Evolutionary conservation across 2,113 vertebrate species (phyloP).

Genomic region (Mesembrinibis cayennensis): DNA sequence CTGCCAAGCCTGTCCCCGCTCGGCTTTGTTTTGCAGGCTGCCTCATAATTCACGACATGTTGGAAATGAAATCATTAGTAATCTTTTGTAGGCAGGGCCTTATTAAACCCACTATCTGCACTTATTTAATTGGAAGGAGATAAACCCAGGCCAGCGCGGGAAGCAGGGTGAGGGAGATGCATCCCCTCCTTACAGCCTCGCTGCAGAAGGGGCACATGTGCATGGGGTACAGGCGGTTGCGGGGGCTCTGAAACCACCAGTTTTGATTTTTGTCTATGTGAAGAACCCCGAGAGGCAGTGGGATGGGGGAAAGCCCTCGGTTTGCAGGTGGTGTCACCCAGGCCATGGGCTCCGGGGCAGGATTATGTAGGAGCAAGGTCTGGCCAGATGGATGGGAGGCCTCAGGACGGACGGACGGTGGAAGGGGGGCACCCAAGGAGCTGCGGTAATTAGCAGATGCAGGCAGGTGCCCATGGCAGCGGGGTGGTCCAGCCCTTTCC

Average conservation of each 20-base stretch:
- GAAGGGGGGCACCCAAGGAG: not conserved
- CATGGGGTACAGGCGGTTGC: rapidly evolving
- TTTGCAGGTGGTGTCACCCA: not conserved
- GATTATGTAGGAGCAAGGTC: not conserved
- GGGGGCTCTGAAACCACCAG: not conserved
- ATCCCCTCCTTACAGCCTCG: rapidly evolving
- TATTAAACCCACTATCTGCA: not conserved
- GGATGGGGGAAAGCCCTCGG: not conserved
- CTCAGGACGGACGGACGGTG: not conserved
- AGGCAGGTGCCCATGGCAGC: not conserved
- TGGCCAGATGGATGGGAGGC: not conserved
- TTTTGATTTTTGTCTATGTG: rapidly evolving
- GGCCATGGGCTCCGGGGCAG: not conserved
- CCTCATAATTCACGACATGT: conserved; percentile 6
- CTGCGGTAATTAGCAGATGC: not conserved
- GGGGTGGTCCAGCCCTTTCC: not conserved
- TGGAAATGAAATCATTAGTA: conserved; percentile 44
- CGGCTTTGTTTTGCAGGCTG: not conserved
- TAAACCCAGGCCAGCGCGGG: not conserved
- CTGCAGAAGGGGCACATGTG: not conserved
- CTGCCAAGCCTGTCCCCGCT: not conserved
- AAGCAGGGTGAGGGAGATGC: not conserved
- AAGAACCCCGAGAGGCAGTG: not conserved
- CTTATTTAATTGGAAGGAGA: conserved; percentile 42
- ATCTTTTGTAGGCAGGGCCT: not conserved